phyloP scores from a whole-genome alignment of 2,888 invertebrate genomes.

The Drosophila neonasuta region DNA sequence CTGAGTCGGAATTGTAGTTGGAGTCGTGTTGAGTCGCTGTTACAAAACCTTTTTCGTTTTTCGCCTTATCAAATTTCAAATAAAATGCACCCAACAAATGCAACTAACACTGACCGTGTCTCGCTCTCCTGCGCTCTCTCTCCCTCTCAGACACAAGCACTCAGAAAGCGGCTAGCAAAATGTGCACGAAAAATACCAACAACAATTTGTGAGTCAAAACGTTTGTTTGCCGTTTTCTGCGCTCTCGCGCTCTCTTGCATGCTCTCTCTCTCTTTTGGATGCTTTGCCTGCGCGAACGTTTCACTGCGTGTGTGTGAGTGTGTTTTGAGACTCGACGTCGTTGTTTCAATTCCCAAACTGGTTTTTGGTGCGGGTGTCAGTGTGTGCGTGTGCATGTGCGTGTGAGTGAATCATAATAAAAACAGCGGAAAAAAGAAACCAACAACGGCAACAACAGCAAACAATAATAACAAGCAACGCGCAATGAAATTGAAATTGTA shows the following conservation, averaged over 20 bases:
- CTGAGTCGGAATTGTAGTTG: conserved; percentile 25
- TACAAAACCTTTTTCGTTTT: conserved; percentile 54
- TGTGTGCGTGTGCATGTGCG: conserved; percentile 26
- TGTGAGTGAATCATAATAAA: conserved; percentile 68
- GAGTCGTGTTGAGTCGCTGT: conserved; percentile 21
- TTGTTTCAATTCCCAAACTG: conserved; percentile 53
- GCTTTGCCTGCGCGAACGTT: conserved; percentile 4
- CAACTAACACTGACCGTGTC: conserved; percentile 30
- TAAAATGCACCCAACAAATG: conserved; percentile 51
- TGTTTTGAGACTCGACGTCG: conserved; percentile 15
- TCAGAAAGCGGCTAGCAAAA: neutral
- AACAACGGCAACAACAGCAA: conserved; percentile 19
- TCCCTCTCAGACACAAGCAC: neutral
- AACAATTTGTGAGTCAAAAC: conserved; percentile 24
- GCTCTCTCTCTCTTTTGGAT: conserved; percentile 1
- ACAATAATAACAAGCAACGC: conserved; percentile 18
- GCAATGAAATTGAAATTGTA: conserved; percentile 74
- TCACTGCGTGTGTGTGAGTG: neutral
- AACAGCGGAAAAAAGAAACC: conserved; percentile 42
- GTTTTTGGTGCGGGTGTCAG: conserved; percentile 70
- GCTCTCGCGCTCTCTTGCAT: neutral
- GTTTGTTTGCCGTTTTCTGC: conserved; percentile 10
- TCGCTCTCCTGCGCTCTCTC: neutral
- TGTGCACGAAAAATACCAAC: conserved; percentile 17
- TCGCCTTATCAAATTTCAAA: conserved; percentile 70